Evolutionary conservation across 2,797 vertebrate genomes (phyloP), one percentile per base, ranked within the genome.

Genomic region (Gymnoscopelus braueri): DNA sequence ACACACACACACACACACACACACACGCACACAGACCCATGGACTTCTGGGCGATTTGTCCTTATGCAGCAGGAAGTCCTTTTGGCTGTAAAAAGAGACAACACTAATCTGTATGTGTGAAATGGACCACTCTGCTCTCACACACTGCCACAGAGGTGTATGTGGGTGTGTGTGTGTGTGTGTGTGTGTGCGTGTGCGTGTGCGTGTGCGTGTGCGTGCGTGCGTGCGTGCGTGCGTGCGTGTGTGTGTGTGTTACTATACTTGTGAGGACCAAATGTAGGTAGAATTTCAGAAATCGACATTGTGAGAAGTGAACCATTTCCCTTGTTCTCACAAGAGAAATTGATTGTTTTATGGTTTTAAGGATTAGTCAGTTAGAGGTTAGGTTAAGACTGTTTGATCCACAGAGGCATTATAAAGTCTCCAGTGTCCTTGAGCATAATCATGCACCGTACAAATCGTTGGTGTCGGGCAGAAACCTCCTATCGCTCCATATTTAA

Each of bases 21-120:
- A 69, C 13, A 72, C 60, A 63, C 71, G 70, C 52, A 12, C 11
- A 14, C 48, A 51, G 13, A 32, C 32, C 14, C 3, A 6, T 44
- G 8, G 12, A 57, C 4, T 83, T 76, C 77, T 73, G 68, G 70
- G 66, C 70, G 81, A 68, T 84, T 80, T 82, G 83, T 85, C 81
- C 78, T 69, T 69, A 48, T 77, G 81, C 81, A 80, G 84, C 79
- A 77, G 79, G 79, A 85, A 78, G 68, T 79, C 85, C 88, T 90
- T 85, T 72, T 77, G 79, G 58, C 80, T 78, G 64, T 70, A 65
- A 59, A 87, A 66, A 67, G 65, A 74, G 68, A 75, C 87, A 89
- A 89, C 87, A 90, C 87, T 92, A 83, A 92, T 93, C 91, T 90
- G 67, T 89, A 88, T 79, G 82, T 92, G 91, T 91, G 87, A 91